phyloP scores from a whole-genome alignment of 2,113 vertebrate genomes.

The Casuarius casuarius region DNA sequence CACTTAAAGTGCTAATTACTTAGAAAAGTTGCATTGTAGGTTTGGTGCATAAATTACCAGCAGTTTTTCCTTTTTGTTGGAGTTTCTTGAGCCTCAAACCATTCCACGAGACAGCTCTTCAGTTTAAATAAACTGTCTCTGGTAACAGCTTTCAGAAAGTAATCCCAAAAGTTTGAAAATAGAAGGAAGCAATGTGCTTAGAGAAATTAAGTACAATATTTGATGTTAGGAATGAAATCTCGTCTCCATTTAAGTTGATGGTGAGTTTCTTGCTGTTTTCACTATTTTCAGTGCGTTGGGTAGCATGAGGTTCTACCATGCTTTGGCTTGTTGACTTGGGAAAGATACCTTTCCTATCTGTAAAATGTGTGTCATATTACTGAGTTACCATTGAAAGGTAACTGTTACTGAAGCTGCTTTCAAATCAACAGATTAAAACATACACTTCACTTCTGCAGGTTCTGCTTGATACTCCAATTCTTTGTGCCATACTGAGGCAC shows the following conservation, averaged over 20 bases:
- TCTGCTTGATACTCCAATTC: neutral
- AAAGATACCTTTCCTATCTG: neutral
- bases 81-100: neutral
- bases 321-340: neutral
- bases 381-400: neutral
- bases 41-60: neutral
- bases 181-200: neutral
- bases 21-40: neutral
- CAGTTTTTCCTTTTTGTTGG: neutral
- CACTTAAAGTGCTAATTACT: neutral
- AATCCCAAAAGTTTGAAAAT: neutral
- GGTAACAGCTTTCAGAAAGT: neutral
- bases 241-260: neutral
- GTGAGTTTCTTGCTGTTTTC: neutral
- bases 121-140: neutral
- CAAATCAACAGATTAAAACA: neutral
- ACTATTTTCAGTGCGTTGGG: neutral
- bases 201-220: neutral
- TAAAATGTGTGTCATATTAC: neutral
- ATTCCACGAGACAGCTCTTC: neutral
- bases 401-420: neutral
- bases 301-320: neutral
- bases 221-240: neutral
- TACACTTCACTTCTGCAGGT: neutral
- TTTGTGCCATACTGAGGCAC: neutral